Evolutionary conservation across 2,797 vertebrate genomes (phyloP), one percentile per base, ranked within the genome.

Genomic region (Danio jaintianensis): DNA sequence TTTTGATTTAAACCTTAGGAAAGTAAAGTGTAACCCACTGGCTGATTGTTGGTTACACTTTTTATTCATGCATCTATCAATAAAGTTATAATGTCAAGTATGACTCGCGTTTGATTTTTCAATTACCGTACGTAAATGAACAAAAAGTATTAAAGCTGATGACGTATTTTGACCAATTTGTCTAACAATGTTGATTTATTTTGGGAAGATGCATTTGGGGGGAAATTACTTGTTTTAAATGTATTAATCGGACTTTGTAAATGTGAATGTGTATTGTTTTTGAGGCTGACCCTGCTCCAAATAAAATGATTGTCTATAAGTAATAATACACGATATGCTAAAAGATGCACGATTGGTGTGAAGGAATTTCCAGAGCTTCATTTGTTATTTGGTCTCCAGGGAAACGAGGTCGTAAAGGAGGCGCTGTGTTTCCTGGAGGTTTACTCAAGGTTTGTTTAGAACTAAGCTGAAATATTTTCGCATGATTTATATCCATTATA

Each of bases 361-460:
- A 71, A 74, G 71, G 78, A 78, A 81, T 81, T 47, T 20, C 10
- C 20, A 63, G 38, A 13, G 59, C 59, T 55, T 20, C 18, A 8
- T 72, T 70, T 84, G 84, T 85, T 85, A 7, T 83, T 63, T 16
- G 40, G 85, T 85, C 61, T 78, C 86, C 63, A 85, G 20, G 83
- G 85, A 80, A 79, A 87, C 82, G 42, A 64, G 50, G 11, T 8
- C 18, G 50, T 5, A 10, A 53, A 68, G 56, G 5, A 68, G 6
- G 15, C 13, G 56, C 11, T 18, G 40, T 47, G 7, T 53, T 61
- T 59, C 22, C 36, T 22, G 6, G 55, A 61, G 2, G 20, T 59
- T 62, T 16, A 13, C 50, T 10, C 6, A 16, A 63, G 38, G 10
- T 36, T 79, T 40, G 40, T 29, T 56, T 67, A 55, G 47, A 71